Evolutionary conservation across 2,888 invertebrate species (phyloP), one percentile per base, ranked within the genome.

Genomic region (Caenorhabditis sp.): DNA sequence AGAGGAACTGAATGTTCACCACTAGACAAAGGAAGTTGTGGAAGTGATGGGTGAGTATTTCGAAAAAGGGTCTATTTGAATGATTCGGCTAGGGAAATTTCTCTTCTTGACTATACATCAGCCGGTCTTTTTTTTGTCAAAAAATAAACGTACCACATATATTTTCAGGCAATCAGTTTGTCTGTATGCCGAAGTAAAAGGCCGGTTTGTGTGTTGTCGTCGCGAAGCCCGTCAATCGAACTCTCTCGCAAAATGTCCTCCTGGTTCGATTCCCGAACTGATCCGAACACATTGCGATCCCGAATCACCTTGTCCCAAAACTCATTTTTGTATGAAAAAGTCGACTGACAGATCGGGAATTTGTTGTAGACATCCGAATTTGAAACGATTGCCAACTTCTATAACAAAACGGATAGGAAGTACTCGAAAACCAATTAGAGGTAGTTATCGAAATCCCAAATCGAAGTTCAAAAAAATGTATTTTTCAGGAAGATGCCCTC

Each of bases 151-250:
- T n/a, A n/a, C n/a, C n/a, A n/a, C n/a, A n/a, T 27, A 6, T 50
- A 50, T 36, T 71, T 69, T 10, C 69, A 67, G 70, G 14, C 68
- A 72, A 63, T 77, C 74, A 1, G 76, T 83, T 4, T 83, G 82
- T 62, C 62, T 83, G 14, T 81, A 75, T 58, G 75, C 79, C 17
- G 83, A 83, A 57, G 66, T 62, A 53, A 64, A 83, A 27, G 65
- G 73, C n/a, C 70, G 83, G 37, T 84, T 84, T 43, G 84, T 84
- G 6, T 84, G 84, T 58, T 84, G 84, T 61, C 69, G 76, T 23
- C 68, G 84, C 5, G 81, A 81, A 51, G 69, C 74, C 14, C 63
- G 81, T 24, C 69, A 65, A 14, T 66, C 69, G n/a, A 66, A 59
- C 12, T 62, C 68, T 3, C 66, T 78, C 3, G 73, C 73, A 8